phyloP scores from a whole-genome alignment of 2,888 invertebrate genomes.

The Sphaeridia pumilis region DNA sequence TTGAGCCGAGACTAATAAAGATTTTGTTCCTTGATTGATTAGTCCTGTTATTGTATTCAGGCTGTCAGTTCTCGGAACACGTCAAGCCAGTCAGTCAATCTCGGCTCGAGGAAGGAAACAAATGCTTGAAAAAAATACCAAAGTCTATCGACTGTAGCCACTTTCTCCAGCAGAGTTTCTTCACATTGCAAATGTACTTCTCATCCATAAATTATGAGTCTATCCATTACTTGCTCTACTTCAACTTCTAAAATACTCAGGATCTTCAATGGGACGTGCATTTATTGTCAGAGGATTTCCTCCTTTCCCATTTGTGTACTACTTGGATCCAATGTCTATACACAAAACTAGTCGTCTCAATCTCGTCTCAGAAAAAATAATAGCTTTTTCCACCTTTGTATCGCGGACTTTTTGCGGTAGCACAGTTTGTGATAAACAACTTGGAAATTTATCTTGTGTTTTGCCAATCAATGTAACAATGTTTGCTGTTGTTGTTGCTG shows the following conservation, averaged over 20 bases:
- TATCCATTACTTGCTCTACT: slow-evolving; percentile 10
- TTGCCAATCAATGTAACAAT: background rate
- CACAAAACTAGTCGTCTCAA: background rate
- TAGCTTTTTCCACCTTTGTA: slow-evolving; percentile 2
- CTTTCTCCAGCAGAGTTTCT: background rate
- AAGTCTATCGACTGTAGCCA: too few relatives aligned
- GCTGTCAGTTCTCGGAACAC: slow-evolving; percentile 13
- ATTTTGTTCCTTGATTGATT: slow-evolving; percentile 25
- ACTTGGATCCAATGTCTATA: background rate
- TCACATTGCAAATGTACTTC: background rate
- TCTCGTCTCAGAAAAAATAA: too few relatives aligned
- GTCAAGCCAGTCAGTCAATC: too few relatives aligned
- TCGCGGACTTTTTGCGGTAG: background rate
- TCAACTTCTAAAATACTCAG: too few relatives aligned
- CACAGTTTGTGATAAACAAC: too few relatives aligned
- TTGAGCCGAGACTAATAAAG: slow-evolving; percentile 13
- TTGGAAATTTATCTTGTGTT: too few relatives aligned
- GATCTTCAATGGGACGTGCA: slow-evolving; percentile 15
- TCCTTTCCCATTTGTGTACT: too few relatives aligned
- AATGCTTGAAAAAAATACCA: too few relatives aligned
- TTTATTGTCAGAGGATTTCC: too few relatives aligned
- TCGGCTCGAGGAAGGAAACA: too few relatives aligned
- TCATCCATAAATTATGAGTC: slow-evolving; percentile 22
- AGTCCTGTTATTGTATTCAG: slow-evolving; percentile 13
- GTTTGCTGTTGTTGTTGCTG: background rate